Evolutionary conservation across 2,888 invertebrate species (phyloP).

Genomic region (Habroteleia sp.): DNA sequence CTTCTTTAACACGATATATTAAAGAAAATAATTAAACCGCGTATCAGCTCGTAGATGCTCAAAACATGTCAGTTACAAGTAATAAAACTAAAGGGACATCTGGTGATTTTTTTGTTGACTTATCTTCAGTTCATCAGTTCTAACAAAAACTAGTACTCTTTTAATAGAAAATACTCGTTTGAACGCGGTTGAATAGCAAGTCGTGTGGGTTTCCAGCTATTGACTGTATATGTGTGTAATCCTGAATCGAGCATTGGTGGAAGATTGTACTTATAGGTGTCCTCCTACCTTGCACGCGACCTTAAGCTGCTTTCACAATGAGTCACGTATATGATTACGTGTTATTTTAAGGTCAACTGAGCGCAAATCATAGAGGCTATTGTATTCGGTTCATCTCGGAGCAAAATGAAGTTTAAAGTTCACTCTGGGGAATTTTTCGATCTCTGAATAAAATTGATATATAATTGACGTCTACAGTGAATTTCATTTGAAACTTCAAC

Average conservation of each 20-base stretch:
- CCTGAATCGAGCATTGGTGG: conserved; percentile 5
- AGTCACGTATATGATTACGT: conserved; percentile 52
- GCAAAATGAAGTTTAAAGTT: too few relatives aligned
- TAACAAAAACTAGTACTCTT: conserved; percentile 38
- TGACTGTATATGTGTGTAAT: conserved; percentile 31
- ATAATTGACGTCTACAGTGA: too few relatives aligned
- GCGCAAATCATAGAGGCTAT: conserved; percentile 14
- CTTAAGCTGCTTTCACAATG: conserved; percentile 63
- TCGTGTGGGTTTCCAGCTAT: conserved; percentile 40
- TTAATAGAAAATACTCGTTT: conserved; percentile 34
- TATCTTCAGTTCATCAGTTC: conserved; percentile 1
- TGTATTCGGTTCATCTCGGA: conserved; percentile 1
- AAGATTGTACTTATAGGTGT: conserved; percentile 38
- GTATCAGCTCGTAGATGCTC: too few relatives aligned
- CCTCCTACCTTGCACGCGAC: conserved; percentile 60
- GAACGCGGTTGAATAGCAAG: conserved; percentile 21
- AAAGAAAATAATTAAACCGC: too few relatives aligned
- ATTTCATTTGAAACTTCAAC: too few relatives aligned
- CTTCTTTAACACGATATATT: too few relatives aligned
- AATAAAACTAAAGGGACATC: conserved; percentile 20
- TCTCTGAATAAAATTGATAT: too few relatives aligned
- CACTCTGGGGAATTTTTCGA: too few relatives aligned
- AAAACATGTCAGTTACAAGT: conserved; percentile 10
- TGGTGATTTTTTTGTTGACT: conserved; percentile 18
- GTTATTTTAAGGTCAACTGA: conserved; percentile 33